Base-by-base conservation (phyloP, 2,113 vertebrate species). In the Microtus oregoni region DNA sequence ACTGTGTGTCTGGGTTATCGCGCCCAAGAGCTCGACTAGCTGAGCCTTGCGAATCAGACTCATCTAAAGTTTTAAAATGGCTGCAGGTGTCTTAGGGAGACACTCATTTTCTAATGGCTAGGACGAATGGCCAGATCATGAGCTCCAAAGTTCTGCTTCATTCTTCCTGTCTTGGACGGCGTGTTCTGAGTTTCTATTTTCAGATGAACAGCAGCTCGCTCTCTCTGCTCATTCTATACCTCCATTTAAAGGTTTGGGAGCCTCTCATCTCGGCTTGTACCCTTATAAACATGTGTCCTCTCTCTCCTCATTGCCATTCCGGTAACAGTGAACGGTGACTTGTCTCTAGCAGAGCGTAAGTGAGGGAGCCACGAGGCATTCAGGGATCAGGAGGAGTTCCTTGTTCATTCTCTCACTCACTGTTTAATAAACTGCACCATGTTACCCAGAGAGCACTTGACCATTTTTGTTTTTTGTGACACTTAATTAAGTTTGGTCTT, bases 171-270 rank as follows among this genome's bases (percentile, higher is more conserved):
- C 95, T 92, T 97, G 96, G 88, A 98, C 97, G 50, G 92, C 83
- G 35, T 98, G 98, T 98, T 98, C 98, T 97, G 90, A 97, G 96
- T 94, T 98, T 98, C 96, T 98, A 96, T 98, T 98, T 98, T 98
- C 92, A 97, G 95, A 86, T 92, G 83, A 94, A 61, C 96, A 85
- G 77, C 52, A 86, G 77, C 96, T 92, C 93, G 50, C 86, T 97
- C 76, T 97, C 98, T 90, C 91, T 77, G 52, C 95, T 97, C 86
- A 91, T 89, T 97, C 67, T 81, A 95, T 93, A 68, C 63, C 81
- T 98, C 68, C 85, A 77, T 95, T 97, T 97, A 68, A 72, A 94
- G 26, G 26, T 50, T 63, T n/a, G 38, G 67, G 55, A 19, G 67
- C 50, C 41, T 95, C n/a, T 65, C 41, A 22, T 96, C 52, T 92